These are phyloP conservation scores for Aphis craccivora DNA, from an alignment of 1,140 invertebrate genomes.

Conservation along the genomic window DNA sequence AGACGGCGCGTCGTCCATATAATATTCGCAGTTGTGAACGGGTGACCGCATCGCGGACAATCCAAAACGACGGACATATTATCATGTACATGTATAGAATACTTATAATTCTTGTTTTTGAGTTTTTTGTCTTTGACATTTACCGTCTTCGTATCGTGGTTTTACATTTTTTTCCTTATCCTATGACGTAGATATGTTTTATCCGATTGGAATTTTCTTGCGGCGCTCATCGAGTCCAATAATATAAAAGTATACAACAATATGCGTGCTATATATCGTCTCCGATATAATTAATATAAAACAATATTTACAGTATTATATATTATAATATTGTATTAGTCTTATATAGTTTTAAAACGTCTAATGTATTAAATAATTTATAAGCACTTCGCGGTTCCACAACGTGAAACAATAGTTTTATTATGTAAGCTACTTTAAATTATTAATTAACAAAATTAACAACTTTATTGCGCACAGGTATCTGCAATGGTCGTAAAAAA, in stretches of 20 bases:
- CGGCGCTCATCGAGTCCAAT: not conserved
- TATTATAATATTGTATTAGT: not conserved
- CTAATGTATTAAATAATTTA: not conserved
- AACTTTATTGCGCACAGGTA: conserved; percentile 18
- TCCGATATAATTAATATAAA: not conserved
- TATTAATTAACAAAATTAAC: conserved; percentile 35
- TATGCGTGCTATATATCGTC: not conserved
- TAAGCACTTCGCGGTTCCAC: not conserved
- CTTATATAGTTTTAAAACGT: not conserved
- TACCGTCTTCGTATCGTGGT: not conserved
- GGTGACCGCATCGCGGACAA: not conserved
- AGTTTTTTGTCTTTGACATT: not conserved
- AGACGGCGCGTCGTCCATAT: not conserved
- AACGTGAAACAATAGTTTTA: conserved; percentile 2
- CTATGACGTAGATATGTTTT: not conserved
- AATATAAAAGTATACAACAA: not conserved
- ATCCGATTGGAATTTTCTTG: not conserved
- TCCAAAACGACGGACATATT: not conserved
- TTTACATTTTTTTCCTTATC: not conserved
- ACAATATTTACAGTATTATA: not conserved
- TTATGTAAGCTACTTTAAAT: conserved; percentile 12
- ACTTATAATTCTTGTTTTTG: not conserved
- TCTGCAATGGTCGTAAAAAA: not conserved
- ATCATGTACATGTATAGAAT: too few relatives aligned
- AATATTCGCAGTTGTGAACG: not conserved